phyloP scores from a whole-genome alignment of 2,113 vertebrate species.

The Rhea pennata region DNA sequence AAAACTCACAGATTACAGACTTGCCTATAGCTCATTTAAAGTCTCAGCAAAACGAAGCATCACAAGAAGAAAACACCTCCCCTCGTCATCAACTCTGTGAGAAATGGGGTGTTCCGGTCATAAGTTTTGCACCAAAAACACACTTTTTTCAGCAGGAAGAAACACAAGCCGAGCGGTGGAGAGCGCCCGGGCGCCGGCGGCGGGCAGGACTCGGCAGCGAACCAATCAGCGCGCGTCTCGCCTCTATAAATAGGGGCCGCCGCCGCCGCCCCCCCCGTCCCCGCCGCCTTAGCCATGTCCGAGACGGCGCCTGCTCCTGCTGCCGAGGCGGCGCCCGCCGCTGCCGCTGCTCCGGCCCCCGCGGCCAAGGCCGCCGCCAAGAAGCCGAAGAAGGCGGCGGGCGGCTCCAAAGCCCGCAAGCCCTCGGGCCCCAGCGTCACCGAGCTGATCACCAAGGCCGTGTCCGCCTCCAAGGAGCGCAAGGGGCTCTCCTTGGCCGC shows the following conservation, averaged over 20 bases:
- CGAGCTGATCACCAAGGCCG: constrained; percentile 80
- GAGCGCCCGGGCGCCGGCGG: neutral
- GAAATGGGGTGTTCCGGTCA: neutral
- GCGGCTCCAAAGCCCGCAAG: constrained; percentile 53
- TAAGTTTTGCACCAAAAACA: neutral
- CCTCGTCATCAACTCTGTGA: neutral
- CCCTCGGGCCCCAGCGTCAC: constrained; percentile 74
- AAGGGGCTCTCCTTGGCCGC: constrained; percentile 77
- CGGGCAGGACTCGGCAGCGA: neutral
- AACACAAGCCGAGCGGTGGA: constrained; percentile 57
- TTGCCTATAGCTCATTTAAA: neutral
- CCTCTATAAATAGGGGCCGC: constrained; percentile 65
- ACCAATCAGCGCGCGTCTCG: constrained; percentile 70
- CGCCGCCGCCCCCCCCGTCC: accelerated
- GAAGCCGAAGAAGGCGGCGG: constrained; percentile 73
- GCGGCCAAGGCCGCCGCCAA: constrained; percentile 74
- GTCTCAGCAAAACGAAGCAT: accelerated
- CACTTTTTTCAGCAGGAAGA: constrained; percentile 59
- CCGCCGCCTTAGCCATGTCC: neutral
- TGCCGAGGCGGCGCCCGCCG: neutral
- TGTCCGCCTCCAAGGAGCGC: constrained; percentile 79
- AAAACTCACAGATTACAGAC: neutral
- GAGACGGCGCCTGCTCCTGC: neutral
- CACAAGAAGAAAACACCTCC: accelerated
- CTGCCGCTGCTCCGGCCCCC: neutral